These are phyloP conservation scores for Alcedo quadribrachys DNA, from an alignment of 2,797 vertebrate species.

Conservation along the genomic window DNA sequence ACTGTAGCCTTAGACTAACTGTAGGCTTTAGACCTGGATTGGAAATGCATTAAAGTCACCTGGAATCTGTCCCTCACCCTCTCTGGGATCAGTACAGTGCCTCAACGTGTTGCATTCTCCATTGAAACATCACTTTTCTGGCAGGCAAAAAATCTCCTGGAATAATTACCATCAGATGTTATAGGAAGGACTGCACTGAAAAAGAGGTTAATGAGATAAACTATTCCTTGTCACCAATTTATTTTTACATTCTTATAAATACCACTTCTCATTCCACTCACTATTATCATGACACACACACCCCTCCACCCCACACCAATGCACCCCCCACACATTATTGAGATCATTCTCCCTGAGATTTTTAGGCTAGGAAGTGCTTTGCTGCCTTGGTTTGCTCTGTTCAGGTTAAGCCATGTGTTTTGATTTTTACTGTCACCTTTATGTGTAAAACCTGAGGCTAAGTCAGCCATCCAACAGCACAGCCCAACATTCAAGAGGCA, in stretches of 20 bases:
- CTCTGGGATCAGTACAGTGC: fast-evolving
- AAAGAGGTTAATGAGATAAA: not conserved
- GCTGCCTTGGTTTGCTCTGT: not conserved
- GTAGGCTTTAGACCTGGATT: conserved; percentile 9
- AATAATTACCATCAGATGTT: not conserved
- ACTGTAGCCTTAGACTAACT: not conserved
- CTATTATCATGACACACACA: not conserved
- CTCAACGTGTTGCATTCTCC: fast-evolving
- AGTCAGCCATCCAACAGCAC: not conserved
- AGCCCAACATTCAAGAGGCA: not conserved
- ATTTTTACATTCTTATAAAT: not conserved
- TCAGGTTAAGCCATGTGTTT: not conserved
- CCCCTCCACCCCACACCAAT: not conserved
- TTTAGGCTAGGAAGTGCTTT: not conserved
- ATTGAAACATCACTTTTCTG: not conserved
- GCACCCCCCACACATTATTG: not conserved
- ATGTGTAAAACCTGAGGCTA: not conserved
- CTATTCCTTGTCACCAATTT: not conserved
- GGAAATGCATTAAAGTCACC: conserved; percentile 35
- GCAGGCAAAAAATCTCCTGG: not conserved
- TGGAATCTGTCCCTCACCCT: not conserved
- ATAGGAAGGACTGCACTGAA: not conserved
- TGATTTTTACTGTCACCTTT: not conserved
- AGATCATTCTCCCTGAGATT: not conserved
- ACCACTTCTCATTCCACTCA: not conserved